Evolutionary conservation across 2,888 invertebrate genomes (phyloP), one percentile per base, ranked within the genome.

Genomic region (Eupithecia vulgata): DNA sequence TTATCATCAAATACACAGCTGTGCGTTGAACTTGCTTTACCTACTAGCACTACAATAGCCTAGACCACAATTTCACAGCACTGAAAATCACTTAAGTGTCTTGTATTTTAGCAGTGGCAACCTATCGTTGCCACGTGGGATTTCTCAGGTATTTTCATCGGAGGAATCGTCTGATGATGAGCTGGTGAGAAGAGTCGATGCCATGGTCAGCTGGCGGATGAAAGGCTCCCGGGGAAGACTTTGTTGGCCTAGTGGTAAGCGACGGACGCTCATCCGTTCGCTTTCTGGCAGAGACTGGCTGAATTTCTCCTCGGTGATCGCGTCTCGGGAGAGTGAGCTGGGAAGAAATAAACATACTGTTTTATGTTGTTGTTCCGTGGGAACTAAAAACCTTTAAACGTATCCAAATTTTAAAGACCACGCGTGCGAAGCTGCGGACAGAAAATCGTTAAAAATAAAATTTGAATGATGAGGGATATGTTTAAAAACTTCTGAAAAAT

Each of bases 251-350:
- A 96, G 85, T 0, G 95, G 95, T 17, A 93, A 88, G 21, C 95
- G 92, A 6, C 95, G 90, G 0, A 95, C 86, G 57, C 93, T 91
- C 91, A 94, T 90, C 61, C 93, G 84, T 77, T 93, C 96, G 81
- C 95, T 95, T 81, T 96, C 96, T 67, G 96, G 96, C 79, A 95
- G 87, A 65, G 95, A 96, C 88, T 95, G 95, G 87, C 95, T 92
- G 83, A 94, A 95, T 86, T 96, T 95, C 85, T 97, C 97, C 91
- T 97, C 97, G 71, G 96, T 96, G 83, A 97, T 97, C 76, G 95
- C 96, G 87, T 96, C 96, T 80, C 96, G 94, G 59, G 95, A 95
- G 80, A 96, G 83, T n/a, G 95, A 95, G 73, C 96, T 96, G 85
- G 67, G 88, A 88, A 59, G 25, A 13, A 25, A 57, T 13, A 1